Base-by-base conservation (phyloP, 2,888 invertebrate species). In the Hedychridium roseum region DNA sequence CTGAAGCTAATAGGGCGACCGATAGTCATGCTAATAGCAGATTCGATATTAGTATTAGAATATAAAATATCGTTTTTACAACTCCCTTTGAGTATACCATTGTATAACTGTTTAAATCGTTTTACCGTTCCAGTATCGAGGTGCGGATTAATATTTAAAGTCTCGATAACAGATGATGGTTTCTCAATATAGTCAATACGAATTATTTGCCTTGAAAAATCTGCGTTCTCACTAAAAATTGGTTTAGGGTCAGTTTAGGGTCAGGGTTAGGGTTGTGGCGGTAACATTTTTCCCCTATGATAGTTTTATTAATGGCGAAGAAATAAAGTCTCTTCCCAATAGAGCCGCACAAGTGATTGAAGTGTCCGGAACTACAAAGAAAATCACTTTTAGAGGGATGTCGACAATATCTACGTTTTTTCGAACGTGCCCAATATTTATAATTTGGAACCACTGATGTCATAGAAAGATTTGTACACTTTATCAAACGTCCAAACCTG, bases 271-370 rank as follows among this genome's bases (percentile, higher is more conserved):
- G 9, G 9, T 5, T 23, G 5, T 23, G 23, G 9, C 9, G 5
- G 5, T 9, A 6, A 23, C 23, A 9, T 9, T 23, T 38, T 21
- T 27, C 2, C 15, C 35, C 12, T 34, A 17, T 14, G 15, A 15
- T 5, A 44, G 4, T 2, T 32, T 9, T 11, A 41, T 15, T 2
- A 5, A 15, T 4, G 40, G 16, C 5, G 20, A 23, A n/a, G 23
- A 32, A 7, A 18, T 32, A 40, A 46, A 31, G 23, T 46, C 46
- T 26, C 46, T 31, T 2, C 46, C 49, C 11, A 49, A 18, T 12
- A 43, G 9, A 9, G 34, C 43, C 2, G 11, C 38, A 16, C n/a
- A 45, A 14, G n/a, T 11, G 31, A 46, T 50, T 1, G 50, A 38
- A 17, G 30, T 9, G 7, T 46, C 42, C 1, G 46, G 42, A 3